A percentile compares a stretch with the other conserved stretches of the same genome.
Conservation (phyloP, 35 echinoderm and acorn worm genomes). For the Chiridota heheva region DNA sequence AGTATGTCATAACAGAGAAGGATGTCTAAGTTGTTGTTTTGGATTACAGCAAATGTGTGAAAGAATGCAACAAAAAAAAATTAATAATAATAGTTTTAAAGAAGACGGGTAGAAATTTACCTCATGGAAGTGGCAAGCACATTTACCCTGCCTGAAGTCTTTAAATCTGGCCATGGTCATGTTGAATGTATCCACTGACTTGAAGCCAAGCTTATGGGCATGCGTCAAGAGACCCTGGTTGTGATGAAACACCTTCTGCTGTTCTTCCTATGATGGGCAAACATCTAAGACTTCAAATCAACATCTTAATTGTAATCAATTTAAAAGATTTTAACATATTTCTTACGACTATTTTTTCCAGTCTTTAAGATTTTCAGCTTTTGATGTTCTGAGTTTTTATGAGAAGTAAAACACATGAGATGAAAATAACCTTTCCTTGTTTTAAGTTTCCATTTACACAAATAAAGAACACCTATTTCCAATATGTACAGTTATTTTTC, state of each 20-base stretch:
- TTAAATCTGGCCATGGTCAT: slow-evolving; percentile 97
- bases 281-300: background rate
- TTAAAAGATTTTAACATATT: background rate
- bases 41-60: too few relatives aligned
- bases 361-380: too few relatives aligned
- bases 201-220: slow-evolving; percentile 56
- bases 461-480: too few relatives aligned
- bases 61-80: too few relatives aligned
- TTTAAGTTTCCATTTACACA: too few relatives aligned
- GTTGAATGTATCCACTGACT: slow-evolving; percentile 91
- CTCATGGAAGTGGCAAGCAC: slow-evolving; percentile 97
- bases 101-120: slow-evolving; percentile 58
- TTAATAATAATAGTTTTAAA: too few relatives aligned
- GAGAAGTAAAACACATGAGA: too few relatives aligned
- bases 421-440: too few relatives aligned
- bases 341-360: background rate
- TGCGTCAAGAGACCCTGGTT: slow-evolving; percentile 69
- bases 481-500: too few relatives aligned
- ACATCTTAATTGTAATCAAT: background rate
- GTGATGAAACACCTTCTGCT: slow-evolving; percentile 78
- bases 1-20: too few relatives aligned
- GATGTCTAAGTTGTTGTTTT: too few relatives aligned
- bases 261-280: slow-evolving; percentile 51
- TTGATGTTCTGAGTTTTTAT: too few relatives aligned
- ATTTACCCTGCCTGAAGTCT: slow-evolving; percentile 91